Evolutionary conservation across 2,797 vertebrate species (phyloP).

Genomic region (Amniataba percoides): DNA sequence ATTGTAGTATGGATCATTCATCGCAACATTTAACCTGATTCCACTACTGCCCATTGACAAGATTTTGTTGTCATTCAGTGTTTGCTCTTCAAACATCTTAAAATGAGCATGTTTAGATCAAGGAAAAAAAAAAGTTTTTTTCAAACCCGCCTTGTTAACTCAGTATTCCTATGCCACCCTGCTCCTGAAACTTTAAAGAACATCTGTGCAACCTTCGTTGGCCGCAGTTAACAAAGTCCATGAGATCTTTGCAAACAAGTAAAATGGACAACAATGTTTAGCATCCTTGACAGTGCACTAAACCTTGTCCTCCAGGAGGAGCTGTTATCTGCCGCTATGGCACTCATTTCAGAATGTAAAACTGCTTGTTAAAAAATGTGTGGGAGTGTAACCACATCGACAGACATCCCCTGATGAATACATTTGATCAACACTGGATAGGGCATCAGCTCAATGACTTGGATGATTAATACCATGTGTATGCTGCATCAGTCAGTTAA

Average conservation of each 20-base stretch:
- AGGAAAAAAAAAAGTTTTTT: too few relatives aligned
- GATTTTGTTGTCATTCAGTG: too few relatives aligned
- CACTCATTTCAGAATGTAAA: constrained; percentile 20
- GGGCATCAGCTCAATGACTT: constrained; percentile 60
- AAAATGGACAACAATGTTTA: neutral
- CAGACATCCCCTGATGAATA: constrained; percentile 49
- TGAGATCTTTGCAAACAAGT: neutral
- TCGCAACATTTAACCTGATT: too few relatives aligned
- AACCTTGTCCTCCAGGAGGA: neutral
- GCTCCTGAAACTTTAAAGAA: neutral
- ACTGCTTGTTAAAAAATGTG: neutral
- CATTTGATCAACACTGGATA: constrained; percentile 54
- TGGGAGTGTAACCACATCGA: constrained; percentile 17
- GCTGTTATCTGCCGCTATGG: neutral
- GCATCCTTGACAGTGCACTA: neutral
- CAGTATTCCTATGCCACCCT: too few relatives aligned
- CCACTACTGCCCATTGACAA: too few relatives aligned
- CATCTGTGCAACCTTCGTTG: neutral
- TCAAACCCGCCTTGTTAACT: too few relatives aligned
- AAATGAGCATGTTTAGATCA: too few relatives aligned
- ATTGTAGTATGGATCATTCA: too few relatives aligned
- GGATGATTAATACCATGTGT: constrained; percentile 58
- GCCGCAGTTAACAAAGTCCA: neutral
- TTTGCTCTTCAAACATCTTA: too few relatives aligned
- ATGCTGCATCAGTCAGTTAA: constrained; percentile 63